phyloP scores from a whole-genome alignment of 2,113 vertebrate species.

The Aegotheles bennettii region DNA sequence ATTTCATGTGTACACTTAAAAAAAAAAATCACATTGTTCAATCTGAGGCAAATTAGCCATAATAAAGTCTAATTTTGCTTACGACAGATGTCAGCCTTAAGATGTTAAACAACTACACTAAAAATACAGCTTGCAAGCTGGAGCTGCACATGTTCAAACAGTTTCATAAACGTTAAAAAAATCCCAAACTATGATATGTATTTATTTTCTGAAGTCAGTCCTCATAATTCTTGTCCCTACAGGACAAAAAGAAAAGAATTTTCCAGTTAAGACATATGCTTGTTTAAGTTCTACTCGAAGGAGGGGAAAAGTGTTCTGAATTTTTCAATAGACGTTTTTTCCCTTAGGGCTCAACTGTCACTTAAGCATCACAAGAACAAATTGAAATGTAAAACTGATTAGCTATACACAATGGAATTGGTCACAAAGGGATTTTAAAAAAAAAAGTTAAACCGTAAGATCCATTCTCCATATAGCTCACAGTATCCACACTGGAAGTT shows the following conservation, averaged over 20 bases:
- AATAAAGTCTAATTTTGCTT: slow-evolving; percentile 56
- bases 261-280: slow-evolving; percentile 66
- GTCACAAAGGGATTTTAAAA: slow-evolving; percentile 69
- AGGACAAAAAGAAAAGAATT: neutral
- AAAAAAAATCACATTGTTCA: slow-evolving; percentile 59
- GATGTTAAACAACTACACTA: slow-evolving; percentile 51
- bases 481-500: slow-evolving; percentile 75
- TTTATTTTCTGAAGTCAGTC: slow-evolving; percentile 47
- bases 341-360: slow-evolving; percentile 53
- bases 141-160: slow-evolving; percentile 52
- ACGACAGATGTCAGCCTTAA: slow-evolving; percentile 34
- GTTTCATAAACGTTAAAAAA: slow-evolving; percentile 38
- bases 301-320: slow-evolving; percentile 38
- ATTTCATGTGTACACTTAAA: slow-evolving; percentile 58
- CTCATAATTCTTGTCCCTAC: slow-evolving; percentile 31
- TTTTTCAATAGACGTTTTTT: slow-evolving; percentile 50
- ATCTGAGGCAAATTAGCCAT: slow-evolving; percentile 52
- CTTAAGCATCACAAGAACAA: slow-evolving; percentile 65
- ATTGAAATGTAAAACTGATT: slow-evolving; percentile 69
- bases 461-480: slow-evolving; percentile 74
- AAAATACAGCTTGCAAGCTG: slow-evolving; percentile 52
- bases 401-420: slow-evolving; percentile 77
- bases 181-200: slow-evolving; percentile 33
- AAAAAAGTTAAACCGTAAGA: slow-evolving; percentile 42
- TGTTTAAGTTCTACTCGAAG: slow-evolving; percentile 59